Evolutionary conservation across 1,140 invertebrate species (phyloP).

Genomic region (Tetragnatha versicolor): DNA sequence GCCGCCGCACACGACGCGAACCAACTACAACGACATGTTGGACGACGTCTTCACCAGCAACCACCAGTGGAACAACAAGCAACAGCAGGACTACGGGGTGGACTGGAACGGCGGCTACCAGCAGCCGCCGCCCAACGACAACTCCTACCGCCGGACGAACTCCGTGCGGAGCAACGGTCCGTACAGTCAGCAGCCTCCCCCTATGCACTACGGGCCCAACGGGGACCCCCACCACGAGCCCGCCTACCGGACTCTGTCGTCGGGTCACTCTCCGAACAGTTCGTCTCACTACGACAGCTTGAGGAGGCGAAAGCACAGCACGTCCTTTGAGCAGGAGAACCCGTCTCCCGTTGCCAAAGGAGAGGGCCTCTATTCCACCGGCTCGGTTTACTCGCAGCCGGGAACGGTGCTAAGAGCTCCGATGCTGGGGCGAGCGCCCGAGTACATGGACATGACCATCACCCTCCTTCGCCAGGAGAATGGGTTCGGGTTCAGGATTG

Average conservation of each 20-base stretch:
- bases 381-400: constrained; percentile 8
- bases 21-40: constrained; percentile 40
- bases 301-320: constrained; percentile 69
- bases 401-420: constrained; percentile 28
- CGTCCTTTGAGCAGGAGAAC: constrained; percentile 74
- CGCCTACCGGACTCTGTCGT: neutral
- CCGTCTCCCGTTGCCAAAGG: constrained; percentile 63
- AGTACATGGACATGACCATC: constrained; percentile 65
- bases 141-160: constrained; percentile 15
- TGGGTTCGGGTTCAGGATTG: constrained; percentile 96
- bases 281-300: constrained; percentile 41
- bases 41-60: constrained; percentile 37
- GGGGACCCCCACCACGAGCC: constrained; percentile 25
- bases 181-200: constrained; percentile 31
- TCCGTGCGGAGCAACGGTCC: constrained; percentile 33
- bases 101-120: neutral
- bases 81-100: neutral
- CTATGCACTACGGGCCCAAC: constrained; percentile 9
- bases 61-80: constrained; percentile 27
- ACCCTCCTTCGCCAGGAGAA: constrained; percentile 83
- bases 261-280: constrained; percentile 41
- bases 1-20: constrained; percentile 2
- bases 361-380: constrained; percentile 15
- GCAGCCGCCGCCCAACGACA: constrained; percentile 4
- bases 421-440: neutral